phyloP scores from a whole-genome alignment of 2,113 vertebrate species.

The Ibidorhyncha struthersii region DNA sequence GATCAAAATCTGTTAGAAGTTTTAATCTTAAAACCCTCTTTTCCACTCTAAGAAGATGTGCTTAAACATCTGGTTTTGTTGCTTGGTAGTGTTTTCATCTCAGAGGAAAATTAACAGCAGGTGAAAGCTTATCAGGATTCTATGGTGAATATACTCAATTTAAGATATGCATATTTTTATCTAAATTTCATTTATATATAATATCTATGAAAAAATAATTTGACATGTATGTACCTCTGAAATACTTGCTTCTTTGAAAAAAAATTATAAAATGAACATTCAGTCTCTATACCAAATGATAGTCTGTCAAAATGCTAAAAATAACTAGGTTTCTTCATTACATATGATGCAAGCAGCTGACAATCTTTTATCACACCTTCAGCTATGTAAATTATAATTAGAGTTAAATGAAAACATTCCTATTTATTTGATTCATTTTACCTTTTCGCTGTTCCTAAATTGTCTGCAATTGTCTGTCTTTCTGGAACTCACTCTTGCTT shows the following conservation, averaged over 20 bases:
- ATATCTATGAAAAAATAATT: conserved; percentile 40
- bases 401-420: background rate
- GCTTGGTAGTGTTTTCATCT: background rate
- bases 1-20: background rate
- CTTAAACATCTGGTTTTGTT: background rate
- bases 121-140: conserved; percentile 24
- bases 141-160: background rate
- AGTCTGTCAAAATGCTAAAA: background rate
- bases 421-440: background rate
- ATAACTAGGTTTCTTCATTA: background rate
- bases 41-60: background rate
- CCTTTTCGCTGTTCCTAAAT: background rate
- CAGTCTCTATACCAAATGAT: background rate
- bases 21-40: background rate
- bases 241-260: background rate
- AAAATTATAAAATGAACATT: background rate
- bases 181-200: conserved; percentile 10
- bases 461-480: background rate
- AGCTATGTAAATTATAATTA: background rate
- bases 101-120: conserved; percentile 15
- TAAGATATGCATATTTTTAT: background rate
- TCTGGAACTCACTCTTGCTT: background rate
- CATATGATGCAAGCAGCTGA: background rate
- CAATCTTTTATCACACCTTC: background rate
- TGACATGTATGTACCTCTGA: background rate